phyloP scores from a whole-genome alignment of 53 echinoderm and acorn worm species.

The Zoroaster sp. region DNA sequence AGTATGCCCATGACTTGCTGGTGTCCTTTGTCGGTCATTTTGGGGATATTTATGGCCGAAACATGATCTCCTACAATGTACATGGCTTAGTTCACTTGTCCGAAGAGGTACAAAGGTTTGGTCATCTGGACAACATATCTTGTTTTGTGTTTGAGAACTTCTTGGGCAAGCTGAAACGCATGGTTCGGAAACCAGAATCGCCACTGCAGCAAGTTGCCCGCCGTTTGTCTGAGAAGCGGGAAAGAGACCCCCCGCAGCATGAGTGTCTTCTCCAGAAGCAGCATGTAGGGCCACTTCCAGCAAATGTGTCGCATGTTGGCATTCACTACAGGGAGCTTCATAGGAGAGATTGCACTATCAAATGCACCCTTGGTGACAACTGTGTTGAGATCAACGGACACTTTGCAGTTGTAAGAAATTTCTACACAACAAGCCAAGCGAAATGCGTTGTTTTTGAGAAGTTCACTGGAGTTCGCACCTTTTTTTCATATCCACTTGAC shows the following conservation, averaged over 20 bases:
- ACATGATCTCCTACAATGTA: conserved; percentile 16
- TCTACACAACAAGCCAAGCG: neutral
- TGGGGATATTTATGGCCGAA: neutral
- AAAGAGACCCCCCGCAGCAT: neutral
- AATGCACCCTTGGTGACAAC: neutral
- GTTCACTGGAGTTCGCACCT: neutral
- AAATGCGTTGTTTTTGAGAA: conserved; percentile 14
- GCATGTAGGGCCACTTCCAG: neutral
- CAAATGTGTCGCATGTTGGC: neutral
- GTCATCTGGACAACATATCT: conserved; percentile 32
- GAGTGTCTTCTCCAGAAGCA: neutral
- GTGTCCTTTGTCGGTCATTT: conserved; percentile 12
- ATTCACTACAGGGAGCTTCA: neutral
- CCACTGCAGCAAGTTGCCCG: conserved; percentile 19
- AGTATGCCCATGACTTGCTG: conserved; percentile 2
- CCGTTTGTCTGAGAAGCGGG: neutral
- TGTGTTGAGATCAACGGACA: conserved; percentile 13
- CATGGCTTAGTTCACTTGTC: conserved; percentile 16
- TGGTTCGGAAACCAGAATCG: neutral
- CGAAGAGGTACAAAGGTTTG: neutral
- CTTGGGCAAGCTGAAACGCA: neutral
- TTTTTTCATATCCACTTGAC: conserved; percentile 6
- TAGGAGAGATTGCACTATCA: neutral
- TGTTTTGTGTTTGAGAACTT: conserved; percentile 31
- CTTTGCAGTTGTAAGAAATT: neutral